A percentile compares a stretch with the other conserved stretches of the same genome.
Conservation (phyloP, 35 echinoderm and acorn worm species). For the Amphiura filiformis region DNA sequence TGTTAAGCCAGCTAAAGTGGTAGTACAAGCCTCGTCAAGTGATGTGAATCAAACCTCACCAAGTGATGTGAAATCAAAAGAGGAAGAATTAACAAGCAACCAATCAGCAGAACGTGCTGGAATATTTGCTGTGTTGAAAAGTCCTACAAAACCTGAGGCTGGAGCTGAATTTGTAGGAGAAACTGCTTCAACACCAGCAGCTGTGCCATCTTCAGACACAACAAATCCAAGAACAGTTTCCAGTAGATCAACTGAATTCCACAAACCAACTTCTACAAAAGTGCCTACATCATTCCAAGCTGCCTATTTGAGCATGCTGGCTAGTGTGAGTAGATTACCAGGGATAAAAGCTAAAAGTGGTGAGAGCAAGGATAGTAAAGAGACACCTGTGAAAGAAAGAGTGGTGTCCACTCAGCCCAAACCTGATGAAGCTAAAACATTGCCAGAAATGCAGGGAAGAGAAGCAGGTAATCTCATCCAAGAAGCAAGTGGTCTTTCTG, state of each 20-base stretch:
- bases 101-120: background rate
- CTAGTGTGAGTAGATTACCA: constrained; percentile 27
- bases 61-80: too few relatives aligned
- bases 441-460: background rate
- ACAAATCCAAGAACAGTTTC: background rate
- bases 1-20: too few relatives aligned
- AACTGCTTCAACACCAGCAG: background rate
- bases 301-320: constrained; percentile 18
- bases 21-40: too few relatives aligned
- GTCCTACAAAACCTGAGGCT: background rate
- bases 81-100: background rate
- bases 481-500: background rate
- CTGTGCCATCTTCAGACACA: background rate
- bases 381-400: background rate
- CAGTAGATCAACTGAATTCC: background rate
- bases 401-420: constrained; percentile 3
- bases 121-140: background rate
- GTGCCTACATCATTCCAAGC: constrained; percentile 25
- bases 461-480: background rate
- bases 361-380: background rate
- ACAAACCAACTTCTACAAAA: background rate
- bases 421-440: background rate
- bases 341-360: background rate
- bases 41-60: too few relatives aligned
- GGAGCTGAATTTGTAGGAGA: background rate